Evolutionary conservation across 1,140 invertebrate genomes (phyloP).

Genomic region (Hermetia illucens): DNA sequence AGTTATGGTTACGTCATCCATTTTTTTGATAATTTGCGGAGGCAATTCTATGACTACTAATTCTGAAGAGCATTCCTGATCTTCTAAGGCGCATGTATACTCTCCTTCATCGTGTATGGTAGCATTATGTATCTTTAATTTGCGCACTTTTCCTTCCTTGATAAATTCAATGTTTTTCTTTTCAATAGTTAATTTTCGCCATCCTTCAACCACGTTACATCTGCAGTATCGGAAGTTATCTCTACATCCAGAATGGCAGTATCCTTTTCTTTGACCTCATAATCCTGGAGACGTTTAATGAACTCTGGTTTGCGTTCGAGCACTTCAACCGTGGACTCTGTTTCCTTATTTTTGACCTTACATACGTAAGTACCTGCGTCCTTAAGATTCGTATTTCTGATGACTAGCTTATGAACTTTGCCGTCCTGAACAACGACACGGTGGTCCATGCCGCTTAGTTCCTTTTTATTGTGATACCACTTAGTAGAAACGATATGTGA

Average conservation of each 20-base stretch:
- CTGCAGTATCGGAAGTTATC: slow-evolving; percentile 63
- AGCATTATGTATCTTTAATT: slow-evolving; percentile 63
- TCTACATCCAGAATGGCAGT: slow-evolving; percentile 72
- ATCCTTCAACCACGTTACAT: slow-evolving; percentile 78
- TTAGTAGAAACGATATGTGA: slow-evolving; percentile 72
- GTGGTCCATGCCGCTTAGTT: slow-evolving; percentile 75
- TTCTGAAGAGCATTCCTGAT: slow-evolving; percentile 72
- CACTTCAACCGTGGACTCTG: slow-evolving; percentile 64
- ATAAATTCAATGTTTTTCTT: slow-evolving; percentile 61
- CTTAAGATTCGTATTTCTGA: slow-evolving; percentile 52
- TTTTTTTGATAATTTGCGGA: slow-evolving; percentile 67
- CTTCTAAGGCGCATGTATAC: slow-evolving; percentile 70
- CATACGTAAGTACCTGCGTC: slow-evolving; percentile 77
- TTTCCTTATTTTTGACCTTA: slow-evolving; percentile 71
- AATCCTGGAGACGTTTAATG: slow-evolving; percentile 67
- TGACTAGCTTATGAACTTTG: slow-evolving; percentile 58
- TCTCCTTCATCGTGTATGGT: slow-evolving; percentile 90
- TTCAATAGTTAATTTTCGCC: slow-evolving; percentile 45
- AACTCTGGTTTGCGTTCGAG: slow-evolving; percentile 77
- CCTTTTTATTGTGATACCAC: slow-evolving; percentile 70
- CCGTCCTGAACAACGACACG: slow-evolving; percentile 75
- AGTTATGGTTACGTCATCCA: slow-evolving; percentile 63
- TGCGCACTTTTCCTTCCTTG: slow-evolving; percentile 60
- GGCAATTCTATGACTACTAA: slow-evolving; percentile 78
- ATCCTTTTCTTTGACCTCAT: slow-evolving; percentile 77